phyloP scores from a whole-genome alignment of 2,888 invertebrate genomes.

The Macroteleia sp. region DNA sequence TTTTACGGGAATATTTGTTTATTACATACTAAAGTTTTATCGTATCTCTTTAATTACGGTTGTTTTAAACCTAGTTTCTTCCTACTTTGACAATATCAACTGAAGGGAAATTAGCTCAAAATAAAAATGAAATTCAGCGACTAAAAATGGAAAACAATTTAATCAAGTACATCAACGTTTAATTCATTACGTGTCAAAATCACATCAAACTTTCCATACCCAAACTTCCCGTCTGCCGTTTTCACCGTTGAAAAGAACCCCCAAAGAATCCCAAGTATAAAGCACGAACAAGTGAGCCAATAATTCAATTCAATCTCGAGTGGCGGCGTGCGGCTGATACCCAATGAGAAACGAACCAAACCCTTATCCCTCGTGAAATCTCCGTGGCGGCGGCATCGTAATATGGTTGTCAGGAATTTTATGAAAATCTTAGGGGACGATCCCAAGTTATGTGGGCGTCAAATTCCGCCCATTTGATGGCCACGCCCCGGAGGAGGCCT shows the following conservation, averaged over 20 bases:
- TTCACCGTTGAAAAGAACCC: slow-evolving; percentile 1
- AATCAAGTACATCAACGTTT: too few species aligned
- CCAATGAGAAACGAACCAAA: slow-evolving; percentile 59
- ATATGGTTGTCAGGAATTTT: slow-evolving; percentile 64
- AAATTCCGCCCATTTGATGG: slow-evolving; percentile 47
- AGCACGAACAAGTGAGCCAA: slow-evolving; percentile 45
- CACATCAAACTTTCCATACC: too few species aligned
- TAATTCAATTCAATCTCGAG: slow-evolving; percentile 65
- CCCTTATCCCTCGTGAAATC: slow-evolving; percentile 61
- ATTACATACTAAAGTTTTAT: too few species aligned
- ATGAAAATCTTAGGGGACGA: slow-evolving; percentile 49
- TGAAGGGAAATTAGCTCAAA: too few species aligned
- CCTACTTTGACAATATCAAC: too few species aligned
- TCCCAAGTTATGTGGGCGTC: slow-evolving; percentile 37
- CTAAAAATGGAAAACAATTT: too few species aligned
- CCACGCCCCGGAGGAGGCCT: slow-evolving; percentile 52
- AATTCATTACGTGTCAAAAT: too few species aligned
- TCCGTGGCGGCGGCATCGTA: slow-evolving; percentile 51
- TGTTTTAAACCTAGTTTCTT: too few species aligned
- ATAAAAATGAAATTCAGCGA: too few species aligned
- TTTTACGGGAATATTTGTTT: too few species aligned
- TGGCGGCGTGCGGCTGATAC: slow-evolving; percentile 46
- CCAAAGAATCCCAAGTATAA: slow-evolving; percentile 15
- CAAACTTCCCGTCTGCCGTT: too few species aligned
- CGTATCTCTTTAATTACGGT: too few species aligned